Base-by-base conservation (phyloP, 2,797 vertebrate genomes). In the Scarus forsteni region DNA sequence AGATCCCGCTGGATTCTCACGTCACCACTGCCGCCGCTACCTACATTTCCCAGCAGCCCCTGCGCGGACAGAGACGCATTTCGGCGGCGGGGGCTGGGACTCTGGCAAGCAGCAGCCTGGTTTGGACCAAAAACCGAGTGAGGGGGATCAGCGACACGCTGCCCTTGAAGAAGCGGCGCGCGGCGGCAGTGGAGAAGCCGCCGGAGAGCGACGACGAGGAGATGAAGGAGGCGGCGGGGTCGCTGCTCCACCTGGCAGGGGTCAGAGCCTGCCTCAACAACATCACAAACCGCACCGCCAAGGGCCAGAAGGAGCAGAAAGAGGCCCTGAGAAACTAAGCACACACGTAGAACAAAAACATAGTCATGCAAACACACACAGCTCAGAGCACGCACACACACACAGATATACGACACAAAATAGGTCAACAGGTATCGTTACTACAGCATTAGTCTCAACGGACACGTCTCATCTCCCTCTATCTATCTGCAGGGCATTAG, bases 211-310 rank as follows among this genome's bases (percentile, higher is more conserved):
- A 98, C 0, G 97, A 99, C 14, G 97, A 99, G 94, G 97, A 99
- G 93, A 98, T 99, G 97, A 99, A 99, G 88, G 98, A 98, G 94
- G 98, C 97, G 1, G 98, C 97, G 3, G 98, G 98, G 48, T 99
- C 97, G 0, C 95, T 99, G 85, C 95, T 99, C 88, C 97, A 99
- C 93, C 93, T 98, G 89, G 98, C 98, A 3, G 97, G 98, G 59
- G 95, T 99, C 64, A 91, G 95, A 54, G 96, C 97, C 92, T 97
- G 97, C 93, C 95, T 98, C 94, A 98, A 98, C 90, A 98, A 98
- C 95, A 98, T 97, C 95, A 97, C 96, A 92, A 98, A 98, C 94
- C 96, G 97, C 95, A 95, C 95, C 86, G 96, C 96, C 87, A 98
- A 98, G 94, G 97, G 96, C 92, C 97, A 98, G 94, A 98, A 97